phyloP scores from a whole-genome alignment of 2,113 vertebrate genomes.

The Procavia capensis region DNA sequence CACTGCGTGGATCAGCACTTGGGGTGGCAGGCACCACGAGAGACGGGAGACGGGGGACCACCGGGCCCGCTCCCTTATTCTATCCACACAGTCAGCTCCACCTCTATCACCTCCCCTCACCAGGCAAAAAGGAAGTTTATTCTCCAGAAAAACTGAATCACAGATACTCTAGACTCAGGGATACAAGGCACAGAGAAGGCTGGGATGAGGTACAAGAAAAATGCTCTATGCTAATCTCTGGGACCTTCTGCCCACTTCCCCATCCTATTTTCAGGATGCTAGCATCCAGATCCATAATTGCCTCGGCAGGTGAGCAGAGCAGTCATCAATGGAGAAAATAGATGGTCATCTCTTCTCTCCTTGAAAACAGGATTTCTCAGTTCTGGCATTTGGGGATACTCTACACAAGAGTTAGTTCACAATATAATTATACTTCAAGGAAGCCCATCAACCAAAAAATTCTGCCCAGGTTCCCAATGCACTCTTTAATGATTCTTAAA shows the following conservation, averaged over 20 bases:
- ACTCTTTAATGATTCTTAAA: constrained; percentile 30
- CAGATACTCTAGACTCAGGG: background rate
- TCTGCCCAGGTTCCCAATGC: background rate
- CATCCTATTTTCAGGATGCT: background rate
- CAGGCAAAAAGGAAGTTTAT: background rate
- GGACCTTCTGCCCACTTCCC: background rate
- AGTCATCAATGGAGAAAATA: background rate
- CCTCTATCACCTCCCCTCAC: background rate
- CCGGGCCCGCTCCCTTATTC: background rate
- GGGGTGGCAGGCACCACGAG: background rate
- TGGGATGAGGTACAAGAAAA: background rate
- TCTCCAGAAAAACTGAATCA: background rate
- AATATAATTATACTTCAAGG: background rate
- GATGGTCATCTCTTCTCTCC: background rate
- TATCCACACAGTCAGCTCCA: background rate
- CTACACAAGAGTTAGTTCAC: background rate
- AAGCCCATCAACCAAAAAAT: background rate
- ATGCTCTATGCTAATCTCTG: background rate
- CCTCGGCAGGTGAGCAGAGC: background rate
- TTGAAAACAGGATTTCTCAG: background rate
- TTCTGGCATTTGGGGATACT: background rate
- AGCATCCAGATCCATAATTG: background rate
- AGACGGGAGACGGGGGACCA: background rate
- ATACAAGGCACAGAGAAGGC: background rate
- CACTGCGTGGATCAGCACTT: background rate